These are phyloP conservation scores for Harmothoe impar DNA, from an alignment of 2,888 invertebrate species.

Conservation along the genomic window DNA sequence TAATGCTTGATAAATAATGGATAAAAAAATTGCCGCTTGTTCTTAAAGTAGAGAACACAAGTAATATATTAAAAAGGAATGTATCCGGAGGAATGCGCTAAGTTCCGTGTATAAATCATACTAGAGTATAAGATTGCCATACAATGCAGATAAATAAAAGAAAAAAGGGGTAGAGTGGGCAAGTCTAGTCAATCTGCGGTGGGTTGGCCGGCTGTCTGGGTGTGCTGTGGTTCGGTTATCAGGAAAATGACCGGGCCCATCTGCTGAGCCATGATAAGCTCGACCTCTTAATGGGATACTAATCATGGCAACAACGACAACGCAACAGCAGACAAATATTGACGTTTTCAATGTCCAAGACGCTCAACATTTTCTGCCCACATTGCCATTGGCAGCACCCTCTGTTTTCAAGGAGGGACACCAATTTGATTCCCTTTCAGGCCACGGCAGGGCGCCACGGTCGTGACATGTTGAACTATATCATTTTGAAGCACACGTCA, in stretches of 20 bases:
- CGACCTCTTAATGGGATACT: constrained; percentile 36
- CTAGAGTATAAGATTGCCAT: no score
- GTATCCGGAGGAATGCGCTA: no score
- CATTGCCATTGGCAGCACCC: constrained; percentile 28
- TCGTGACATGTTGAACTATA: not conserved
- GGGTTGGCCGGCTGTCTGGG: not conserved
- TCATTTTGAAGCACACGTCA: no score
- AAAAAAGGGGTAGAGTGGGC: not conserved
- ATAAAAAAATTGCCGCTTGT: no score
- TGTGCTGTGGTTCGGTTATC: constrained; percentile 19
- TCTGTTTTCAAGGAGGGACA: not conserved
- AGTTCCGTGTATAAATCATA: no score
- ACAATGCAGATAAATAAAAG: no score
- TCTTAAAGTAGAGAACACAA: no score
- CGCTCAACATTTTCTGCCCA: constrained; percentile 30
- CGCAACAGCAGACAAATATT: constrained; percentile 53
- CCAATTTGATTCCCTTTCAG: not conserved
- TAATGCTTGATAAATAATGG: no score
- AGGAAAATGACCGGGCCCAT: constrained; percentile 12
- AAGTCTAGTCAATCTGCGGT: not conserved
- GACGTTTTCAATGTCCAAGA: constrained; percentile 50
- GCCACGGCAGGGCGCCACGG: not conserved
- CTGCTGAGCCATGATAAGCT: constrained; percentile 57
- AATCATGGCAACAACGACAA: constrained; percentile 41
- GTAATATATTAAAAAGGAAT: no score